A percentile compares a stretch with the other conserved stretches of the same genome.
phyloP scores from a whole-genome alignment of 2,797 vertebrate genomes.

The Erpetoichthys calabaricus region DNA sequence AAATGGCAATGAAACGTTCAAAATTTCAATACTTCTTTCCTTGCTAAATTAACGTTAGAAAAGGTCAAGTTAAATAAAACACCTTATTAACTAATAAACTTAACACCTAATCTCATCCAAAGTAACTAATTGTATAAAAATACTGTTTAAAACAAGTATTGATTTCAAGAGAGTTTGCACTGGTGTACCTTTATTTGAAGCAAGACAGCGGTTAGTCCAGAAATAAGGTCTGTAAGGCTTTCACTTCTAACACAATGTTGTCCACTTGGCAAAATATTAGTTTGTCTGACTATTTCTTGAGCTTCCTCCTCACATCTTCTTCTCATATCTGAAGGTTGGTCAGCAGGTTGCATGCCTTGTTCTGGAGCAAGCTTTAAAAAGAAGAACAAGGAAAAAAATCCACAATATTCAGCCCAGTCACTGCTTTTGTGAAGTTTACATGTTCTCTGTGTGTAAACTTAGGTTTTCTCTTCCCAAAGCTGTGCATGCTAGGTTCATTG shows the following conservation, averaged over 20 bases:
- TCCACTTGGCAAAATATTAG: slow-evolving; percentile 54
- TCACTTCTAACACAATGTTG: slow-evolving; percentile 68
- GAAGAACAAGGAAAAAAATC: not conserved
- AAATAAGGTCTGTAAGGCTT: slow-evolving; percentile 76
- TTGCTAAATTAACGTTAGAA: too few relatives aligned
- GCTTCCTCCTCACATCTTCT: slow-evolving; percentile 83
- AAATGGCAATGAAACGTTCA: too few relatives aligned
- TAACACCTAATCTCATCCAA: too few relatives aligned
- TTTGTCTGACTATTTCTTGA: slow-evolving; percentile 74
- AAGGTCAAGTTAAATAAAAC: too few relatives aligned
- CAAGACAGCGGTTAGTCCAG: slow-evolving; percentile 83
- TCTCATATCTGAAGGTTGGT: slow-evolving; percentile 81
- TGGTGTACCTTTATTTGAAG: slow-evolving; percentile 82
- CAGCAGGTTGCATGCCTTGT: slow-evolving; percentile 82
- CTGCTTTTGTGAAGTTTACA: too few relatives aligned
- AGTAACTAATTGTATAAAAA: too few relatives aligned
- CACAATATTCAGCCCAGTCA: too few relatives aligned
- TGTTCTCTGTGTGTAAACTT: too few relatives aligned
- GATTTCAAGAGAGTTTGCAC: not conserved
- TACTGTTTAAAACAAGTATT: not conserved
- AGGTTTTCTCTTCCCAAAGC: too few relatives aligned
- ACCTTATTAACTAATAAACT: too few relatives aligned
- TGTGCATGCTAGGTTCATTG: too few relatives aligned
- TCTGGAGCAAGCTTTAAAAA: slow-evolving; percentile 75
- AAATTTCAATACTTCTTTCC: too few relatives aligned